Evolutionary conservation across 2,888 invertebrate species (phyloP), one percentile per base, ranked within the genome.

Genomic region (Diadegma fenestrale): DNA sequence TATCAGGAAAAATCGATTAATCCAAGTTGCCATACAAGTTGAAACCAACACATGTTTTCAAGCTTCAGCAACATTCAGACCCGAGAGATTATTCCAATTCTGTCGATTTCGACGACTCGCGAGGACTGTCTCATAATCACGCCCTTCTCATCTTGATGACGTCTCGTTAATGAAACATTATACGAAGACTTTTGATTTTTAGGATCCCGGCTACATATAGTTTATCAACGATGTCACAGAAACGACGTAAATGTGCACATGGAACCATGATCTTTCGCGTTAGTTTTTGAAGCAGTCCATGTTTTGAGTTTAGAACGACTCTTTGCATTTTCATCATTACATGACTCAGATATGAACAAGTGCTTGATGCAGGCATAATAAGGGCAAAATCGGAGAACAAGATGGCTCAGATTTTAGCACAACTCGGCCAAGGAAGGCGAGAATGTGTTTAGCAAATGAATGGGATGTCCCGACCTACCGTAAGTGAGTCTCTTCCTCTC

Each of bases 391-490:
- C 17, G 45, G 37, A 69, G 71, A 58, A 1, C n/a, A 45, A 54
- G 76, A 72, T 54, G 61, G 63, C 51, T 30, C n/a, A 33, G 58
- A 71, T 63, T 80, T 76, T 84, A 75, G 80, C 69, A 75, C 63
- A 71, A 78, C 58, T 66, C 10, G 61, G 26, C 79, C 43, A 63
- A 72, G 71, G 66, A 80, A 48, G 54, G 72, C 64, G 66, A 51
- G 71, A 71, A 76, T 66, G 76, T 64, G 76, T 80, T 80, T 76
- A 37, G 30, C 45, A 76, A 84, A 80, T 84, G 84, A 80, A 83
- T 84, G 80, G 71, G 77, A 80, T 54, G 41, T 73, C 86, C 87
- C 75, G 87, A 86, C 87, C 87, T 87, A 80, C 86, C 85, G 72
- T 83, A 85, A 81, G 80, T 80, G 54, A 80, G 80, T 80, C 73